Evolutionary conservation across 1,140 invertebrate species (phyloP).

Genomic region (Orchesella cincta): DNA sequence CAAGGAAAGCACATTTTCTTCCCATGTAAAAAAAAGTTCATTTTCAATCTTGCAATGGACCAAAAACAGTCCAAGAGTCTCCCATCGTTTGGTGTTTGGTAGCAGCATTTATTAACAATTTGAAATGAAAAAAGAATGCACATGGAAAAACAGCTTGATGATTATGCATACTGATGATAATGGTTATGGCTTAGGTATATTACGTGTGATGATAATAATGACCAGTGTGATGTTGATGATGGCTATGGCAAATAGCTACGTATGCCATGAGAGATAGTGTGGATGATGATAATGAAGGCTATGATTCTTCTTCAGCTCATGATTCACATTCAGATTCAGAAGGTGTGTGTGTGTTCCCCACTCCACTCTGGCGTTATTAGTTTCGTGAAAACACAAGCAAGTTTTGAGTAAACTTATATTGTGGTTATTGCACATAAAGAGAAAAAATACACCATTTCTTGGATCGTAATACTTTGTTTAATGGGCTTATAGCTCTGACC

Average conservation of each 20-base stretch:
- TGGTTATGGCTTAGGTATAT: slow-evolving; percentile 6
- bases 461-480: slow-evolving; percentile 18
- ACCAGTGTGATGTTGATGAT: background rate
- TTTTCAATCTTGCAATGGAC: too few species aligned
- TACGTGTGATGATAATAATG: slow-evolving; percentile 20
- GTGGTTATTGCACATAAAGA: background rate
- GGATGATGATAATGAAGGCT: background rate
- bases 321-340: background rate
- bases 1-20: too few species aligned
- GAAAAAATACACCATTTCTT: background rate
- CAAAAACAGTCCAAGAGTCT: too few species aligned
- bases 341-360: slow-evolving; percentile 11
- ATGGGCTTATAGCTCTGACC: slow-evolving; percentile 13
- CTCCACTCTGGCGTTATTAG: background rate
- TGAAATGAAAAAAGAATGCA: background rate
- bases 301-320: background rate
- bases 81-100: too few species aligned
- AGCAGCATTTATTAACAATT: background rate
- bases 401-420: background rate
- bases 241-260: slow-evolving; percentile 1
- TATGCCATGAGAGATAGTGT: background rate
- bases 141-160: slow-evolving; percentile 11
- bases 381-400: background rate
- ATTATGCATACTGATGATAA: slow-evolving; percentile 22
- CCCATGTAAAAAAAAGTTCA: too few species aligned